phyloP scores from a whole-genome alignment of 92 coral and sea anemone species.

The Phymanthus crucifer region DNA sequence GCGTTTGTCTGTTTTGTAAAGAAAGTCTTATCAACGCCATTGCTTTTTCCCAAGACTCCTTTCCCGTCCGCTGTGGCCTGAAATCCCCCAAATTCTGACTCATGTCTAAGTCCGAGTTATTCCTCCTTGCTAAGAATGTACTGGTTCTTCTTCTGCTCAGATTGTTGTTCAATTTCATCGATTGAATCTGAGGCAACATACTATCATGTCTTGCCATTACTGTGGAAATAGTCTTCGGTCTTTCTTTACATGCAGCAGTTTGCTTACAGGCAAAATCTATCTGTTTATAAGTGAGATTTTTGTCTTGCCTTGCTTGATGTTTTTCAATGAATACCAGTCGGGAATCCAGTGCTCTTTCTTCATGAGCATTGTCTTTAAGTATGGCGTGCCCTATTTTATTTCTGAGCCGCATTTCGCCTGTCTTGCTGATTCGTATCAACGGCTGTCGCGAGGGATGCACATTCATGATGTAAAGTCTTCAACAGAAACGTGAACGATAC shows the following conservation, averaged over 20 bases:
- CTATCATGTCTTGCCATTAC: conserved; percentile 6
- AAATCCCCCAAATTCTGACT: background rate
- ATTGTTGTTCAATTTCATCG: background rate
- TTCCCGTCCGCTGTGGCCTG: conserved; percentile 15
- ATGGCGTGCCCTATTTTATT: conserved; percentile 87
- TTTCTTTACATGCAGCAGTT: conserved; percentile 72
- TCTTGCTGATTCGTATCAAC: conserved; percentile 82
- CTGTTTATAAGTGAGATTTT: conserved; percentile 78
- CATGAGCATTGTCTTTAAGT: conserved; percentile 84
- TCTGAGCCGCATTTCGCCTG: conserved; percentile 86
- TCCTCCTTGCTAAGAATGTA: background rate
- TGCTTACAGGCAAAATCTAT: conserved; percentile 77
- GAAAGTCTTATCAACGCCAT: conserved; percentile 68
- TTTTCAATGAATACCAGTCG: conserved; percentile 50
- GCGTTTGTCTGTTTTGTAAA: conserved; percentile 42
- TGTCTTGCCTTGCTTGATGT: conserved; percentile 72
- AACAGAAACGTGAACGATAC: too few species aligned
- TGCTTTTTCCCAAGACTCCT: conserved; percentile 82
- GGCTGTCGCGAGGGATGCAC: conserved; percentile 52
- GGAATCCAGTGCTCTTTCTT: conserved; percentile 82
- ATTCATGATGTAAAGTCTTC: background rate
- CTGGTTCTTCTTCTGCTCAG: background rate
- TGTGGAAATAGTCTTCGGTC: conserved; percentile 61
- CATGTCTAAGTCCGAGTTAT: conserved; percentile 4
- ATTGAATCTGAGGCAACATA: conserved; percentile 56